Evolutionary conservation across 2,888 invertebrate species (phyloP), one percentile per base, ranked within the genome.

Genomic region (Chironomus riparius): DNA sequence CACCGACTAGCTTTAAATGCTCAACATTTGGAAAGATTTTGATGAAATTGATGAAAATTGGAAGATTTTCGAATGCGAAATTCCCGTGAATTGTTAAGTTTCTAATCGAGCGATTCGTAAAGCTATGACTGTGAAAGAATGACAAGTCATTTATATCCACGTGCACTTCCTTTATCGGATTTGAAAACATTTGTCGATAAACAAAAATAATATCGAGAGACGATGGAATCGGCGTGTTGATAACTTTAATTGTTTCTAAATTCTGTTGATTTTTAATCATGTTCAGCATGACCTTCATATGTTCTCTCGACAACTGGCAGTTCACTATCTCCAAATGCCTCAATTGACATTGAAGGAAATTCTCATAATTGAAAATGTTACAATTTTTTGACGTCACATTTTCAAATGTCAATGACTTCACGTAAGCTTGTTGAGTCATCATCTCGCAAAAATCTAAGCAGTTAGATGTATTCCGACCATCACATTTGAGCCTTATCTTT

Each of bases 31-130:
- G 72, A 15, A 72, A 72, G 6, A 72, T 72, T 38, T 62, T 72
- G 10, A 72, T 72, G 18, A 72, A 72, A 47, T 72, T 72, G 4
- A 72, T 72, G 13, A 72, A 72, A 28, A 72, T 72, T 15, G 72
- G 72, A 13, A 72, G 15, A 72, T 72, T 72, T 62, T 72, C 72
- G 62, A 72, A 72, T 10, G 72, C 72, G 38, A 72, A 72, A 61
- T 72, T 47, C 1, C 61, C 72, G 28, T 62, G 38, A 61, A 72
- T 38, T 12, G 72, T 72, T 12, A 72, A 61, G 1, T 62, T 15
- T 38, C 47, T 22, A 38, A 72, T 28, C 1, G 61, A 15, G 21
- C 38, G 47, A 62, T 72, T 72, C 4, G n/a, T n/a, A 22, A 72
- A 72, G 7, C 62, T 61, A 18, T 61, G 72, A 62, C 72, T 72